Evolutionary conservation across 1,140 invertebrate species (phyloP), one percentile per base, ranked within the genome.

Genomic region (Reticulitermes speratus): DNA sequence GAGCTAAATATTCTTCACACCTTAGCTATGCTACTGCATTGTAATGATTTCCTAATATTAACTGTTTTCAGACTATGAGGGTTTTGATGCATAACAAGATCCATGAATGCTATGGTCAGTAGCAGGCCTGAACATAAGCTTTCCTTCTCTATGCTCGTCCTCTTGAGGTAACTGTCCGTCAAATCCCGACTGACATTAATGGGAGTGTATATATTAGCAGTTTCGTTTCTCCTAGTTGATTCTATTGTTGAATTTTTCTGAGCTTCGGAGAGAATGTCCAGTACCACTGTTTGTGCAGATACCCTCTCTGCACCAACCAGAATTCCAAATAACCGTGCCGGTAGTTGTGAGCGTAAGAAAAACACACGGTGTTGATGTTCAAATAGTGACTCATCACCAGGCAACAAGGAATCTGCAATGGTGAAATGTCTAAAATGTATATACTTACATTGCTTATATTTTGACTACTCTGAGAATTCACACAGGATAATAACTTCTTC

Each of bases 71-170:
- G 25, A 85, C 44, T 52, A 2, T 69, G 44, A 7, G 75, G 86
- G 30, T 83, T 86, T 45, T 83, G 44, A 38, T 38, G 83, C 19
- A 86, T 25, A 32, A 83, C 23, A 48, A 86, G 86, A 55, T 86
- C 86, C 86, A 86, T 82, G 45, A 86, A 86, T 38, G 86, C 52
- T n/a, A 86, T 86, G 0, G 44, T 48, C 19, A 86, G 32, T 44
- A 86, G 44, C 44, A 86, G 44, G 3, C 38, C 81, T 21, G 38
- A 81, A 44, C 86, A 82, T 32, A 86, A 44, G 38, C n/a, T 86
- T 45, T 86, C 86, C 9, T 52, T 48, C 48, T 83, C 81, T 3
- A 83, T 82, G 25, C 38, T 83, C 16, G 44, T 55, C n/a, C 48
- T 32, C 16, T 25, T 45, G n/a, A 82, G 55, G 82, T 86, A 86